These are phyloP conservation scores for Macquaria ambigua DNA, from an alignment of 2,113 vertebrate species.

Conservation along the genomic window DNA sequence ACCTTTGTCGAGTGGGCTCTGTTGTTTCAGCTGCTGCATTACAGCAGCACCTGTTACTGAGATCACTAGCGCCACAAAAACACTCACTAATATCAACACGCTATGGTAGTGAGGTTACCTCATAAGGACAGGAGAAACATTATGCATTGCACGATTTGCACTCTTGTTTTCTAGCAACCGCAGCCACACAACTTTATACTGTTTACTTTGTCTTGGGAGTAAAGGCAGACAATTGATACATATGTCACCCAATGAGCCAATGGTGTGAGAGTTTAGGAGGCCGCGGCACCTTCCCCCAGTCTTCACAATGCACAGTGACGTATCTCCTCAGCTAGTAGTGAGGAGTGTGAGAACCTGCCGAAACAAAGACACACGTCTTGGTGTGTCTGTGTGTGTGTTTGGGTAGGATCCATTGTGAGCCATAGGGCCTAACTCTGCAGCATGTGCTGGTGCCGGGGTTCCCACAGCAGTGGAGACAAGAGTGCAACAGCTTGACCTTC, in stretches of 20 bases:
- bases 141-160: neutral
- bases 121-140: neutral
- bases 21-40: slow-evolving; percentile 61
- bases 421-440: slow-evolving; percentile 45
- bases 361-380: slow-evolving; percentile 76
- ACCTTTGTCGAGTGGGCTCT: slow-evolving; percentile 71
- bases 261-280: slow-evolving; percentile 21
- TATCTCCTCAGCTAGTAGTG: slow-evolving; percentile 57
- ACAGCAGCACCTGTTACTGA: slow-evolving; percentile 67
- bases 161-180: neutral
- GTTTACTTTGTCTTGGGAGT: slow-evolving; percentile 36
- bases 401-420: slow-evolving; percentile 63
- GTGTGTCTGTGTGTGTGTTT: slow-evolving; percentile 60
- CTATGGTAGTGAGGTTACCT: neutral
- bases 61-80: slow-evolving; percentile 10
- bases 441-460: slow-evolving; percentile 65
- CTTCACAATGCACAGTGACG: slow-evolving; percentile 59
- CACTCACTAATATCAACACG: neutral
- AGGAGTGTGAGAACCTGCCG: slow-evolving; percentile 67
- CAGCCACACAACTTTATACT: slow-evolving; percentile 16
- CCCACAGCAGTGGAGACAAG: slow-evolving; percentile 57
- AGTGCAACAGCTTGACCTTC: slow-evolving; percentile 64
- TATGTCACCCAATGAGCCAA: slow-evolving; percentile 48
- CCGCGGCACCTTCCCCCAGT: slow-evolving; percentile 23
- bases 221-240: slow-evolving; percentile 40